These are phyloP conservation scores for Cinara cedri DNA, from an alignment of 2,888 invertebrate species.

Conservation along the genomic window DNA sequence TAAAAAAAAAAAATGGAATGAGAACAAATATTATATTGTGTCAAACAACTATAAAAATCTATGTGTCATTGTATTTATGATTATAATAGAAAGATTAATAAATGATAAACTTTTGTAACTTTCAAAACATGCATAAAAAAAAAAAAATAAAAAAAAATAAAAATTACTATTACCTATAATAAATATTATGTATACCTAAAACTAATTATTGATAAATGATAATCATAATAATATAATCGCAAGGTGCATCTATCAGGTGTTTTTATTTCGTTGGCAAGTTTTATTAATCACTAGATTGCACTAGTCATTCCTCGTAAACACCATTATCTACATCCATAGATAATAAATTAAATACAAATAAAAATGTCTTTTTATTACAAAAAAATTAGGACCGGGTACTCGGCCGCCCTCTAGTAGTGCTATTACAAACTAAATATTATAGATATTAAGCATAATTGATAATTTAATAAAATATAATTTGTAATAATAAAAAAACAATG, in stretches of 20 bases:
- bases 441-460: too few relatives aligned
- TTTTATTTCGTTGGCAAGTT: neutral
- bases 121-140: constrained; percentile 3
- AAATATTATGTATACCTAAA: constrained; percentile 25
- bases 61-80: neutral
- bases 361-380: too few relatives aligned
- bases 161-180: constrained; percentile 18
- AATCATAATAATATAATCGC: constrained; percentile 1
- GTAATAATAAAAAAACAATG: too few relatives aligned
- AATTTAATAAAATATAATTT: too few relatives aligned
- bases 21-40: neutral
- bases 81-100: neutral
- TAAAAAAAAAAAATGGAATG: constrained; percentile 7
- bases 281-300: neutral
- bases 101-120: neutral
- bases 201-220: constrained; percentile 49
- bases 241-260: constrained; percentile 43
- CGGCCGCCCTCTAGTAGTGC: too few relatives aligned
- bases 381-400: too few relatives aligned
- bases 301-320: neutral
- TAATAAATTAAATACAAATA: too few relatives aligned
- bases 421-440: too few relatives aligned
- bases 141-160: neutral
- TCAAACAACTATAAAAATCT: neutral
- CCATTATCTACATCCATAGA: too few relatives aligned